phyloP scores from a whole-genome alignment of 2,113 vertebrate genomes.

The Melanerpes aurifrons region DNA sequence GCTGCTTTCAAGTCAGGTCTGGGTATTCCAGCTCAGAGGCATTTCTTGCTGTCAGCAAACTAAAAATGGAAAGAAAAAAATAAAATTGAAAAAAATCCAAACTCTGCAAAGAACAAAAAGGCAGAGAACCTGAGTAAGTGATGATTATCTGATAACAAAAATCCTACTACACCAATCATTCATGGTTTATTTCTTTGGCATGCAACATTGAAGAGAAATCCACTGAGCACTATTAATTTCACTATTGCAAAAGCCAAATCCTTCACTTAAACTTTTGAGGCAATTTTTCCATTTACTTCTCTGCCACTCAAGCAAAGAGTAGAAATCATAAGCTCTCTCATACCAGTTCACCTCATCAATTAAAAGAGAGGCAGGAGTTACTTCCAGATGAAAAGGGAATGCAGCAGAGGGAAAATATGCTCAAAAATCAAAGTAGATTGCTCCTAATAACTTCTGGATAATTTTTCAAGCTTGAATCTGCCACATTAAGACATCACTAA shows the following conservation, averaged over 20 bases:
- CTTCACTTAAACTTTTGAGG: conserved; percentile 46
- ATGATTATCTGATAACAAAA: conserved; percentile 46
- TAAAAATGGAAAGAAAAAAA: conserved; percentile 10
- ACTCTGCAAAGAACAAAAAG: neutral
- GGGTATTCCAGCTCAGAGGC: neutral
- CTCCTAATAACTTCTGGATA: neutral
- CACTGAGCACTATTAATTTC: neutral
- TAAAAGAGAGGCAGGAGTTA: conserved; percentile 26
- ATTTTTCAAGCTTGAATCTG: neutral
- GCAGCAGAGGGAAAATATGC: conserved; percentile 27
- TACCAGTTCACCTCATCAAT: conserved; percentile 54
- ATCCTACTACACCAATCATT: neutral
- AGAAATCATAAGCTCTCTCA: conserved; percentile 44
- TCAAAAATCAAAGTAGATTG: conserved; percentile 43
- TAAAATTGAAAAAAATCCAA: neutral
- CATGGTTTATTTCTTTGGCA: conserved; percentile 50
- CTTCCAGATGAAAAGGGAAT: conserved; percentile 53
- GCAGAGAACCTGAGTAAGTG: neutral
- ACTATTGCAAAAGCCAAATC: conserved; percentile 17
- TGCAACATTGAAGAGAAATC: conserved; percentile 8
- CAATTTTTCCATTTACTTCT: conserved; percentile 54
- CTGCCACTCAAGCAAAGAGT: conserved; percentile 51
- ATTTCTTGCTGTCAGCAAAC: conserved; percentile 39
- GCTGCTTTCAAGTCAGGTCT: neutral
- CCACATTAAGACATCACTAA: neutral